Percentiles rank a stretch among this genome's conserved stretches.
Evolutionary conservation across 2,797 vertebrate species (phyloP).

Genomic region (Gobio occitaniae): DNA sequence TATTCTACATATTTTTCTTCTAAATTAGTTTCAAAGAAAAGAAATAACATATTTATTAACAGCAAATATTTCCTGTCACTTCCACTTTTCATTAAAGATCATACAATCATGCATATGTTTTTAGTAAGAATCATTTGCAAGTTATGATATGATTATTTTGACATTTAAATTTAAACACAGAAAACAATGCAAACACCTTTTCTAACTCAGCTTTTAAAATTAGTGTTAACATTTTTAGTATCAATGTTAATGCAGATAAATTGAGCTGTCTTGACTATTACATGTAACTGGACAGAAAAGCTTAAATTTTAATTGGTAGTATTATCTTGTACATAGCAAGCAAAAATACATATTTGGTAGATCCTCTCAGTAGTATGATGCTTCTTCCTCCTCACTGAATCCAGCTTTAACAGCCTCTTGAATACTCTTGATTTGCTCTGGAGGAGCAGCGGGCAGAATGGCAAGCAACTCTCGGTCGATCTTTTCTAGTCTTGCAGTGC

Average conservation of each 20-base stretch:
- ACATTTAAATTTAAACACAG: background rate
- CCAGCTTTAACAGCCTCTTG: background rate
- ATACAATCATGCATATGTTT: no score
- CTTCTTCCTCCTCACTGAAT: background rate
- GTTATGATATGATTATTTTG: no score
- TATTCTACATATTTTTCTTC: no score
- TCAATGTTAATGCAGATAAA: background rate
- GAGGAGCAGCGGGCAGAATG: slow-evolving; percentile 44
- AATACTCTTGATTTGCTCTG: slow-evolving; percentile 32
- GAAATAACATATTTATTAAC: no score
- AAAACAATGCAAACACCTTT: background rate
- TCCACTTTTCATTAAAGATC: no score
- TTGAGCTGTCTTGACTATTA: background rate
- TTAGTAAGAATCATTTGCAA: background rate
- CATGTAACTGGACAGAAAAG: background rate
- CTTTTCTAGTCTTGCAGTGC: slow-evolving; percentile 27
- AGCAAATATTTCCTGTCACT: no score
- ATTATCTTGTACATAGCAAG: background rate
- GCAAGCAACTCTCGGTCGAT: slow-evolving; percentile 46
- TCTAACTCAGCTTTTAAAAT: background rate
- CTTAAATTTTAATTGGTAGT: background rate
- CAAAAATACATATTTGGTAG: background rate
- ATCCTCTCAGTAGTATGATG: background rate
- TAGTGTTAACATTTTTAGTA: background rate
- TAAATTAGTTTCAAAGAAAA: no score